Evolutionary conservation across 2,888 invertebrate genomes (phyloP), one percentile per base, ranked within the genome.

Genomic region (Scaptomyza polygonia): DNA sequence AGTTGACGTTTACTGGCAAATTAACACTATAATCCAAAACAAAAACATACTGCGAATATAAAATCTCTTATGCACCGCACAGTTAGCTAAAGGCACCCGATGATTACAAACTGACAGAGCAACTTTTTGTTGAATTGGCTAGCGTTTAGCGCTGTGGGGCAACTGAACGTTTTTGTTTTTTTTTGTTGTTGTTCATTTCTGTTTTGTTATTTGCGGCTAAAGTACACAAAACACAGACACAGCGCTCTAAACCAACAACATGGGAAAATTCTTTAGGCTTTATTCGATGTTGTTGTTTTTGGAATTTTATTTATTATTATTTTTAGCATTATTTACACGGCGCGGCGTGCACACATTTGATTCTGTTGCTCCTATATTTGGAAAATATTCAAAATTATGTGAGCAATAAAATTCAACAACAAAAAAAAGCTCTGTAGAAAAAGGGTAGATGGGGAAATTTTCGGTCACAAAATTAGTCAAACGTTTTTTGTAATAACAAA

Each of bases 151-250:
- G n/a, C 12, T 48, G 32, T 30, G 30, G 5, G 51, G n/a, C n/a
- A 14, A 44, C 55, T 59, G 58, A 69, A n/a, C n/a, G n/a, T n/a
- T n/a, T n/a, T n/a, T n/a, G n/a, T n/a, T n/a, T n/a, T n/a, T n/a
- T n/a, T n/a, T n/a, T n/a, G n/a, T n/a, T n/a, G n/a, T n/a, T n/a
- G n/a, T n/a, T n/a, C n/a, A n/a, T n/a, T 77, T 54, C 70, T 63
- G 42, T 21, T 42, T 32, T 32, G 16, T 18, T 48, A 48, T 32
- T 48, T 65, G 78, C 59, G 65, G 70, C 75, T 76, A 84, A 85
- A 86, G 85, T 81, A 86, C 85, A 84, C 76, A 76, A 64, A 77
- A 74, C 54, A 62, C 69, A 42, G 58, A 74, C 54, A 62, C 69
- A 42, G 58, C 54, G 54, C 55, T 54, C 56, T 47, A 59, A 53